A percentile compares a stretch with the other conserved stretches of the same genome.
Conservation (phyloP, 2,888 invertebrate species). For the Limulus polyphemus region DNA sequence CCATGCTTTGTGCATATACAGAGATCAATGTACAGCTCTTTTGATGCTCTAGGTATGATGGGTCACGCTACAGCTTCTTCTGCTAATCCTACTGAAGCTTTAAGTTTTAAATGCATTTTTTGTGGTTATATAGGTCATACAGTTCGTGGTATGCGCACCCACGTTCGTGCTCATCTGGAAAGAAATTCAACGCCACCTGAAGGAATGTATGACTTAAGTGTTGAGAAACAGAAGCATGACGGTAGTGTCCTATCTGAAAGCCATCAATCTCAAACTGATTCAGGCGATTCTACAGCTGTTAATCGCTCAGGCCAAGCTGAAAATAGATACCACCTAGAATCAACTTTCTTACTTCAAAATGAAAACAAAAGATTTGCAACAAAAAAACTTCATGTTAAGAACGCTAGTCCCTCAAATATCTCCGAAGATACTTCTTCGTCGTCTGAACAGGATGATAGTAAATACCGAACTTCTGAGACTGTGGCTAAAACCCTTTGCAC, state of each 20-base stretch:
- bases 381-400: slow-evolving; percentile 1
- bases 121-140: slow-evolving; percentile 95
- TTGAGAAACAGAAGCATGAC: slow-evolving; percentile 46
- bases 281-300: slow-evolving; percentile 46
- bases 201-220: slow-evolving; percentile 70
- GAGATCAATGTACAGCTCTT: slow-evolving; percentile 81
- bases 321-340: too few relatives aligned
- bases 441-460: slow-evolving; percentile 1
- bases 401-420: slow-evolving; percentile 8
- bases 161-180: slow-evolving; percentile 91
- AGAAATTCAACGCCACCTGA: slow-evolving; percentile 45
- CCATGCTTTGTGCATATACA: slow-evolving; percentile 31
- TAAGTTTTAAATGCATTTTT: slow-evolving; percentile 84
- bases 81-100: slow-evolving; percentile 67
- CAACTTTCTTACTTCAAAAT: too few relatives aligned
- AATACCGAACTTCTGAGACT: background rate
- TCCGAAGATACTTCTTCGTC: background rate
- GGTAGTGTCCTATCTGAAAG: too few relatives aligned
- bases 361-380: too few relatives aligned
- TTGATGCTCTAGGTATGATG: slow-evolving; percentile 68
- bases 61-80: slow-evolving; percentile 80
- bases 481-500: slow-evolving; percentile 6
- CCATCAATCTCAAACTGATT: too few relatives aligned
- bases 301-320: too few relatives aligned
- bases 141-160: slow-evolving; percentile 88